phyloP scores from a whole-genome alignment of 2,113 vertebrate genomes.

The Sinocyclocheilus rhinocerous region DNA sequence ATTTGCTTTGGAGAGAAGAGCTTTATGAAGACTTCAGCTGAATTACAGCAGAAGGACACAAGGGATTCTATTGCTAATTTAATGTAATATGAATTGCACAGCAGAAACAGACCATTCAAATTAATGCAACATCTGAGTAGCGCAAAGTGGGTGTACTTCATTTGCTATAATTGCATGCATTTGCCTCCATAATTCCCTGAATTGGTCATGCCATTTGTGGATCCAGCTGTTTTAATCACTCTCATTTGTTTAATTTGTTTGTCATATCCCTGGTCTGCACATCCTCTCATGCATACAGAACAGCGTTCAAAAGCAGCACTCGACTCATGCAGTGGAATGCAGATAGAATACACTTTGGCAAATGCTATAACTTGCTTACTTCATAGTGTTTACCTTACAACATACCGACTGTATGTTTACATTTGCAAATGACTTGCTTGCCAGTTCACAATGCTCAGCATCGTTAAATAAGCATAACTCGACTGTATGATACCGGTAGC shows the following conservation, averaged over 20 bases:
- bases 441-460: background rate
- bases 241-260: constrained; percentile 57
- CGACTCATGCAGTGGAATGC: background rate
- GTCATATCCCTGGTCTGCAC: constrained; percentile 27
- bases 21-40: constrained; percentile 21
- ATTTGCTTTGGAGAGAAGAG: constrained; percentile 31
- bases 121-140: constrained; percentile 53
- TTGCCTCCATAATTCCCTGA: constrained; percentile 52
- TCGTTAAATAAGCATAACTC: constrained; percentile 2
- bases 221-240: constrained; percentile 57
- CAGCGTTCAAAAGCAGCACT: constrained; percentile 21
- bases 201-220: constrained; percentile 59
- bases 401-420: constrained; percentile 5
- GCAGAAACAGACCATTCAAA: constrained; percentile 48
- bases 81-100: constrained; percentile 49
- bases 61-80: constrained; percentile 54
- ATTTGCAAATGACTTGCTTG: constrained; percentile 18
- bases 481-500: background rate
- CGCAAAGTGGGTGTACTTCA: constrained; percentile 55
- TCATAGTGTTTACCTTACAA: background rate
- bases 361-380: constrained; percentile 10
- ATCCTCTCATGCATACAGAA: constrained; percentile 34
- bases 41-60: constrained; percentile 39
- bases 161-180: constrained; percentile 55
- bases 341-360: background rate